Percentiles rank a stretch among this genome's conserved stretches.
phyloP scores from a whole-genome alignment of 2,888 invertebrate genomes.

The Horisme vitalbata region DNA sequence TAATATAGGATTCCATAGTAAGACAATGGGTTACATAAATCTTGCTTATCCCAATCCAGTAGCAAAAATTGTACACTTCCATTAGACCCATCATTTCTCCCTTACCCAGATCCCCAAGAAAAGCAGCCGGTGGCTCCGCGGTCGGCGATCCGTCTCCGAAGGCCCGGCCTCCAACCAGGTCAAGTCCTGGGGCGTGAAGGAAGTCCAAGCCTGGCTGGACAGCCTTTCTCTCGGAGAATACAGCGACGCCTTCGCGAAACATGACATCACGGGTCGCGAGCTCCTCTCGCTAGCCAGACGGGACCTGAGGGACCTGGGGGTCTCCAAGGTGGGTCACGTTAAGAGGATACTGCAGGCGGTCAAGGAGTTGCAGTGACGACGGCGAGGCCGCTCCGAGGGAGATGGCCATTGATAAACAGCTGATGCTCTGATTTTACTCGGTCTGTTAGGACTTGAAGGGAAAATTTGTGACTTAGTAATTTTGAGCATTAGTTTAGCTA shows the following conservation, averaged over 20 bases:
- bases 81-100: conserved; percentile 40
- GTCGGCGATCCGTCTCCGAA: conserved; percentile 69
- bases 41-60: no score
- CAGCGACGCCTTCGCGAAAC: conserved; percentile 93
- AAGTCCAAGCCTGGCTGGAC: conserved; percentile 96
- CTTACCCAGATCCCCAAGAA: conserved; percentile 68
- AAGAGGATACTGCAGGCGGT: conserved; percentile 97
- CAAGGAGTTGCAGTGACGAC: conserved; percentile 86
- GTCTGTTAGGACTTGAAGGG: background rate
- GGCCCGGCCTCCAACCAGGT: conserved; percentile 61
- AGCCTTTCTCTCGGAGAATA: conserved; percentile 95
- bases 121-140: conserved; percentile 66
- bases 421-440: conserved; percentile 28
- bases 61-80: no score
- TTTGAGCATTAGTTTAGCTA: background rate
- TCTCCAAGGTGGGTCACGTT: conserved; percentile 97
- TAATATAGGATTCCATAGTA: no score
- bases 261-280: conserved; percentile 96
- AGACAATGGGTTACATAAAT: no score
- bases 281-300: conserved; percentile 92
- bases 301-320: conserved; percentile 94
- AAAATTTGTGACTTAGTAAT: background rate
- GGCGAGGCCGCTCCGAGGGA: conserved; percentile 77
- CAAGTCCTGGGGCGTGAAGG: conserved; percentile 90
- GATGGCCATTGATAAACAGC: conserved; percentile 57